These are phyloP conservation scores for Metopia argyrocephala DNA, from an alignment of 2,888 invertebrate species.

Conservation along the genomic window DNA sequence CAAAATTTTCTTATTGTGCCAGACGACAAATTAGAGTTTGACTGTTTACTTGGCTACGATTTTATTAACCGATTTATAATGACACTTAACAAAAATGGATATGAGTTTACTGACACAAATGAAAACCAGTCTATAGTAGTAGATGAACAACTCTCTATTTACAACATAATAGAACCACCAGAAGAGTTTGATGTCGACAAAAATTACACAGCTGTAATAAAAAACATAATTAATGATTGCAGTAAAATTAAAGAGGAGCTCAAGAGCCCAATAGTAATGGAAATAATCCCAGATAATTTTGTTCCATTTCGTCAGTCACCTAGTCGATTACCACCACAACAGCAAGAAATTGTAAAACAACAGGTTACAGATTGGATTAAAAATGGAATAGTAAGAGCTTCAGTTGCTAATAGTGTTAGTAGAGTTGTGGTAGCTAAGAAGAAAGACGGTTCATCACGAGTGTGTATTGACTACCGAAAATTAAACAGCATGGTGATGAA, in stretches of 20 bases:
- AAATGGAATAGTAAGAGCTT: slow-evolving; percentile 32
- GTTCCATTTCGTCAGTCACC: slow-evolving; percentile 30
- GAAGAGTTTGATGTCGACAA: background rate
- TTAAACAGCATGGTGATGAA: slow-evolving; percentile 57
- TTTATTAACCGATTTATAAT: slow-evolving; percentile 32
- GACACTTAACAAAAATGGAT: no score
- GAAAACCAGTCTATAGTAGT: no score
- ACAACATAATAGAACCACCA: background rate
- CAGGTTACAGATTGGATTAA: slow-evolving; percentile 50
- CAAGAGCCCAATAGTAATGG: slow-evolving; percentile 44
- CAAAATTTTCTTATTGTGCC: slow-evolving; percentile 38
- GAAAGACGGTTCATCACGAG: slow-evolving; percentile 64
- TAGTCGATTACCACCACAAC: slow-evolving; percentile 22
- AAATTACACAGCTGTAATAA: background rate
- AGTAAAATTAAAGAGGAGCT: slow-evolving; percentile 5
- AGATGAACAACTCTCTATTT: background rate
- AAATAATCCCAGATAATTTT: slow-evolving; percentile 43
- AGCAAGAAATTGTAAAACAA: slow-evolving; percentile 32
- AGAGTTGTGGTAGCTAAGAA: slow-evolving; percentile 67
- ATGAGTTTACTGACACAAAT: no score
- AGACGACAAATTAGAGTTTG: slow-evolving; percentile 35
- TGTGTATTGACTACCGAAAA: slow-evolving; percentile 66
- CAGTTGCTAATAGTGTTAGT: slow-evolving; percentile 65
- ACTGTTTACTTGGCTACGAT: slow-evolving; percentile 47
- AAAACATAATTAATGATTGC: background rate